Conservation (phyloP, 2,888 invertebrate species). For the Neria commutata region DNA sequence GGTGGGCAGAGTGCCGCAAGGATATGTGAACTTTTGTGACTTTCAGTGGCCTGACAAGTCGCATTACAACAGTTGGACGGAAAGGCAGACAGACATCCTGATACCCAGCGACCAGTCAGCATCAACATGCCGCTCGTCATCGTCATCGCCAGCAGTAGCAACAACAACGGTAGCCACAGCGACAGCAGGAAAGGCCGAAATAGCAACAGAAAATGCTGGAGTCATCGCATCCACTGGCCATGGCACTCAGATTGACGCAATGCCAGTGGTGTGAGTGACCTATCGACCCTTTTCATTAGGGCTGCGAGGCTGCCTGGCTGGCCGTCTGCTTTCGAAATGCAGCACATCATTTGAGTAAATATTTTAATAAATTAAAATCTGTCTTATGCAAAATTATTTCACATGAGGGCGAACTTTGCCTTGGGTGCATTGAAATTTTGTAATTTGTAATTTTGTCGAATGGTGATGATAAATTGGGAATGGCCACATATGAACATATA, state of each 20-base stretch:
- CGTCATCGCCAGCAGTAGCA: background rate
- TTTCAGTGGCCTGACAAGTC: background rate
- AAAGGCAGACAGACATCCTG: background rate
- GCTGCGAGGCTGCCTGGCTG: background rate
- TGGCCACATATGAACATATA: too few species aligned
- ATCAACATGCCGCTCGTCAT: background rate
- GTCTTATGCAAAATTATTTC: background rate
- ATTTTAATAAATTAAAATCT: slow-evolving; percentile 5
- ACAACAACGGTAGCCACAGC: background rate
- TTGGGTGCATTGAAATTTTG: too few species aligned
- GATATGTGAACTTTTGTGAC: slow-evolving; percentile 5
- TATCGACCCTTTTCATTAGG: background rate
- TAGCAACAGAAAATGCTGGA: too few species aligned
- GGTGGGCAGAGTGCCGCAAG: background rate
- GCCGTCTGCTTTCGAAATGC: too few species aligned
- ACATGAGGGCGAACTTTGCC: too few species aligned
- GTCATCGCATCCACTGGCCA: background rate
- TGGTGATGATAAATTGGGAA: too few species aligned
- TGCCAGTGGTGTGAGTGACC: background rate
- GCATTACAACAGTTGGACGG: background rate
- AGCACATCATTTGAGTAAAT: background rate
- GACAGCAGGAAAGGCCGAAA: too few species aligned
- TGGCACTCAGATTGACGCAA: background rate
- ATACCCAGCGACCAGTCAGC: background rate
- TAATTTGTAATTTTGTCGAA: too few species aligned